These are phyloP conservation scores for Ophiodon elongatus DNA, from an alignment of 2,113 vertebrate species.

Conservation along the genomic window DNA sequence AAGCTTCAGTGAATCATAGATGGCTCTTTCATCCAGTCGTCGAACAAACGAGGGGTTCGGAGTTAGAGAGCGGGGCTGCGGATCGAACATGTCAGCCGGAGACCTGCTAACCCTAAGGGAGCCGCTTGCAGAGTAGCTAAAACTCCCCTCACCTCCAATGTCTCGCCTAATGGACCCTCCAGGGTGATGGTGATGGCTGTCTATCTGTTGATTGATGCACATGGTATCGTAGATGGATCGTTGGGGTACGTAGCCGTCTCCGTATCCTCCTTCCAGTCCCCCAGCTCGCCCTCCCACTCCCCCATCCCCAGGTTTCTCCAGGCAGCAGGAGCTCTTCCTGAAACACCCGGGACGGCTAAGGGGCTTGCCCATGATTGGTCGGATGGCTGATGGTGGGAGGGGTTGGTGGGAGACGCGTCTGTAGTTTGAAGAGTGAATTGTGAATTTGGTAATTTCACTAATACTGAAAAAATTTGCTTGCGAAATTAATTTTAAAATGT, in stretches of 20 bases:
- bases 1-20: slow-evolving; percentile 95
- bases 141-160: slow-evolving; percentile 80
- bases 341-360: slow-evolving; percentile 97
- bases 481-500: neutral
- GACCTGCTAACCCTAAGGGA: slow-evolving; percentile 80
- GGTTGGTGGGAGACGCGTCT: slow-evolving; percentile 67
- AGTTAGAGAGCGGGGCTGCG: slow-evolving; percentile 86
- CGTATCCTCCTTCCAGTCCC: slow-evolving; percentile 89
- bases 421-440: slow-evolving; percentile 73
- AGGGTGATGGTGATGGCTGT: slow-evolving; percentile 83
- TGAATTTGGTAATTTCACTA: slow-evolving; percentile 64
- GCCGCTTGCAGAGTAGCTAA: slow-evolving; percentile 73
- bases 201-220: slow-evolving; percentile 98
- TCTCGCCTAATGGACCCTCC: slow-evolving; percentile 87
- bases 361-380: slow-evolving; percentile 93
- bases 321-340: slow-evolving; percentile 94
- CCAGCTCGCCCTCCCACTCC: slow-evolving; percentile 87
- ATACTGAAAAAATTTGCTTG: slow-evolving; percentile 24
- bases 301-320: slow-evolving; percentile 93
- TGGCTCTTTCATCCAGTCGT: slow-evolving; percentile 93
- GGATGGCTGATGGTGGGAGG: slow-evolving; percentile 69
- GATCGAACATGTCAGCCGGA: slow-evolving; percentile 86
- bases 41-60: slow-evolving; percentile 86
- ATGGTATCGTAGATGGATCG: slow-evolving; percentile 98
- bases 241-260: slow-evolving; percentile 96